Percentiles rank a stretch among this genome's conserved stretches.
These are phyloP conservation scores for Actinopyga echinites DNA, from an alignment of 53 echinoderm and acorn worm species.

Conservation along the genomic window DNA sequence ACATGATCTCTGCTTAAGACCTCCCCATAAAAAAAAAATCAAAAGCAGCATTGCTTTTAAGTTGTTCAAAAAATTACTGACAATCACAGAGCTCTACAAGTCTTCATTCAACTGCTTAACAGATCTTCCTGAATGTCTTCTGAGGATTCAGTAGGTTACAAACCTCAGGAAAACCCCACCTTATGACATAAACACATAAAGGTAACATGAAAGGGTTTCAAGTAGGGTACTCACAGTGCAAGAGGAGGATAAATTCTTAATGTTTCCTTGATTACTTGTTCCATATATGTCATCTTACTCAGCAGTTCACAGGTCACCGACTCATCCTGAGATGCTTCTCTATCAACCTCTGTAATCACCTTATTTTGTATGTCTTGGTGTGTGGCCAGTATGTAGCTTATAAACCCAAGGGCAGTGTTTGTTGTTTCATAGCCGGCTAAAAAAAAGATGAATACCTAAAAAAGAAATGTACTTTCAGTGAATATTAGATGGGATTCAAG, in stretches of 20 bases:
- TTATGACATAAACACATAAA: neutral
- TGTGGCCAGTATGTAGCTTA: slow-evolving; percentile 59
- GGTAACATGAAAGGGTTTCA: neutral
- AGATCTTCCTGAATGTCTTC: too few species aligned
- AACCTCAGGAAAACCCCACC: too few species aligned
- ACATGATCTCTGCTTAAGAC: too few species aligned
- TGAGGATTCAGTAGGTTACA: too few species aligned
- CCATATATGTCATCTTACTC: slow-evolving; percentile 75
- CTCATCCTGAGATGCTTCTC: slow-evolving; percentile 38
- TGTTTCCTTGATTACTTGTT: slow-evolving; percentile 64
- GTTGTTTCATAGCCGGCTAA: slow-evolving; percentile 79
- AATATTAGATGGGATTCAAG: too few species aligned
- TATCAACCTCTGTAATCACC: slow-evolving; percentile 68
- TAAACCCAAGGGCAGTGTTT: slow-evolving; percentile 51
- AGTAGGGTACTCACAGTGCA: slow-evolving; percentile 40
- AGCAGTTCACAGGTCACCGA: slow-evolving; percentile 53
- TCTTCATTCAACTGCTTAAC: too few species aligned
- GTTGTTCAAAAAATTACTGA: too few species aligned
- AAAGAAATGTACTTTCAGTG: neutral
- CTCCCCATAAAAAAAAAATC: too few species aligned
- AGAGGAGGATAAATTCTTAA: slow-evolving; percentile 71
- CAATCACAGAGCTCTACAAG: too few species aligned
- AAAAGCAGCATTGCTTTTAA: too few species aligned
- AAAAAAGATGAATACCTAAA: slow-evolving; percentile 64
- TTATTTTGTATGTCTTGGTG: slow-evolving; percentile 75